Base-by-base conservation (phyloP, 1,140 invertebrate genomes). In the Batillaria attramentaria region DNA sequence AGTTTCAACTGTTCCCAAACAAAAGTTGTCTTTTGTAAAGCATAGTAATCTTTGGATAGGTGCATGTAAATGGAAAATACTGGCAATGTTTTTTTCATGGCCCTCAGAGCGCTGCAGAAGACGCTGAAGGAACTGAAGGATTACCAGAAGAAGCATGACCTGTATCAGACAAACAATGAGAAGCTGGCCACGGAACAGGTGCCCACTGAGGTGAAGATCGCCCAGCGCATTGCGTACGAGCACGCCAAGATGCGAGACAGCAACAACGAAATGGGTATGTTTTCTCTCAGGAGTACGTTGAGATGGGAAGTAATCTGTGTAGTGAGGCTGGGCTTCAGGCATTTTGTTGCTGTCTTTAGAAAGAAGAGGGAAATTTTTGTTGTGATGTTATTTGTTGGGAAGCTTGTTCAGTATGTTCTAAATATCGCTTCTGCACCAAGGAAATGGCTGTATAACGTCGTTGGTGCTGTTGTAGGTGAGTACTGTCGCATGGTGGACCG, bases 91-190 rank as follows among this genome's bases (percentile, higher is more conserved):
- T 37, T 79, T 73, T 39, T 77, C n/a, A n/a, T n/a, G n/a, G n/a
- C n/a, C 46, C 76, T 50, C 84, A 95, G 94, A 81, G 93, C 93
- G 75, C 88, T 95, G 54, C 94, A 95, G 86, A 91, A 92, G 70
- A 94, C 94, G 57, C 87, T 95, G 79, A 89, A 91, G 28, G 94
- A 95, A 80, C 89, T 95, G 50, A 92, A 94, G 78, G 92, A 93
- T 74, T 95, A 94, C 85, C 94, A 95, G 83, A 91, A 91, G 70
- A 92, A 94, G 79, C 94, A 95, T 84, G 93, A 94, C 79, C 90
- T 92, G 50, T 94, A 93, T 93, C 89, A 94, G 54, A 90, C 92
- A 65, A 87, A 94, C 50, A 93, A 94, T 83, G 93, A 95, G 83
- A 92, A 93, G 80, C 88, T 94, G n/a, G 82, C 93, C 39, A 91